Evolutionary conservation across 2,888 invertebrate genomes (phyloP), one percentile per base, ranked within the genome.

Genomic region (Eustalomyia histrio): DNA sequence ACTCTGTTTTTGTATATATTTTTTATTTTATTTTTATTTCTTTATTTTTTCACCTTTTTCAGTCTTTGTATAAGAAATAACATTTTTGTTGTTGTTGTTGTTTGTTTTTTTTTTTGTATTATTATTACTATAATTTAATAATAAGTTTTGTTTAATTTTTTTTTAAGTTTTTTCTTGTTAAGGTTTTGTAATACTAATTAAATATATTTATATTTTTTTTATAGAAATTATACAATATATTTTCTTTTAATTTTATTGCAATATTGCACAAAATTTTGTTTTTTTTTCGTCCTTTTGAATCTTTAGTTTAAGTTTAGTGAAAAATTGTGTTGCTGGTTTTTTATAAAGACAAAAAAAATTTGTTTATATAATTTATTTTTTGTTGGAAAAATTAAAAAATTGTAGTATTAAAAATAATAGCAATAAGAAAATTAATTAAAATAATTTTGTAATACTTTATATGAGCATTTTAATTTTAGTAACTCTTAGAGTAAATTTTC

Each of bases 31-130:
- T 79, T 83, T 86, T 87, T 86, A 84, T 88, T 85, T 88, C 86
- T 86, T 86, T 87, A 78, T 86, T 85, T 87, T 86, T 86, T 82
- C 89, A 89, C 89, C 89, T 89, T 89, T 88, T 86, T 89, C 89
- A 89, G 89, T 89, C 89, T 89, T 89, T 88, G 88, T 89, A 89
- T 88, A 89, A 89, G 89, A 89, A 89, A 89, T 89, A 89, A 89
- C 89, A 89, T 89, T 87, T 87, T 76, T 71, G n/a, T n/a, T n/a
- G n/a, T n/a, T n/a, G n/a, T n/a, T n/a, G n/a, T 67, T 71, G 57
- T 78, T 84, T 63, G 33, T 61, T 21, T 73, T 35, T 39, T 60
- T 60, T 8, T 63, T 69, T 67, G n/a, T 60, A 16, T 65, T 47
- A n/a, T 16, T 18, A 18, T 35, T 60, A 64, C 52, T 61, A 64